These are phyloP conservation scores for Mythimna lalbum DNA, from an alignment of 2,888 invertebrate species.

Conservation along the genomic window DNA sequence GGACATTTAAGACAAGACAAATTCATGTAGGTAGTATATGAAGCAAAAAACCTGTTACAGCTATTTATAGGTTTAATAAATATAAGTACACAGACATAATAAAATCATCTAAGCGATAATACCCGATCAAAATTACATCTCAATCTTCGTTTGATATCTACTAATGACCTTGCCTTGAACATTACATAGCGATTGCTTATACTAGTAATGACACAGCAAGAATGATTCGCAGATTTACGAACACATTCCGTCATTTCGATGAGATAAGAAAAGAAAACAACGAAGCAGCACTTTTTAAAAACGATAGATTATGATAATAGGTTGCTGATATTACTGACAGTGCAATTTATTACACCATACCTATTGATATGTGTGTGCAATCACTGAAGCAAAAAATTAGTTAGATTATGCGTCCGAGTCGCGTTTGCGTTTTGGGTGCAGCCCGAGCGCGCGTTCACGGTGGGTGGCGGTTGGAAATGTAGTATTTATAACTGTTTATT, in stretches of 20 bases:
- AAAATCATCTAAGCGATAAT: not conserved
- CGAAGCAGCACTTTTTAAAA: constrained; percentile 4
- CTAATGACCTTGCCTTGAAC: not conserved
- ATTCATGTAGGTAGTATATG: no score
- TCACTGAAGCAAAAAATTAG: not conserved
- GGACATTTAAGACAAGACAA: no score
- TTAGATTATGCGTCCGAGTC: no score
- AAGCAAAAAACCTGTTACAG: no score
- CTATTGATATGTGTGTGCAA: no score
- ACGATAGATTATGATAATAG: not conserved
- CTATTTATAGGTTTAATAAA: no score
- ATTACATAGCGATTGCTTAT: not conserved
- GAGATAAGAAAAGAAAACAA: constrained; percentile 24
- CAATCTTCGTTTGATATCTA: not conserved
- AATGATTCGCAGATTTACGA: not conserved
- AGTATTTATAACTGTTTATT: no score
- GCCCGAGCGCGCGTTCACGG: no score
- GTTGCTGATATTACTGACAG: constrained; percentile 2
- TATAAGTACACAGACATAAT: no score
- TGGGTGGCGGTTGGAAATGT: no score
- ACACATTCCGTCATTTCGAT: constrained; percentile 1
- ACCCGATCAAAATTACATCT: no score
- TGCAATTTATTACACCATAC: not conserved
- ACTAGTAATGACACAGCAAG: constrained; percentile 9
- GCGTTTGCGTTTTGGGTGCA: no score